Evolutionary conservation across 2,888 invertebrate genomes (phyloP), one percentile per base, ranked within the genome.

Genomic region (Crioceris asparagi): DNA sequence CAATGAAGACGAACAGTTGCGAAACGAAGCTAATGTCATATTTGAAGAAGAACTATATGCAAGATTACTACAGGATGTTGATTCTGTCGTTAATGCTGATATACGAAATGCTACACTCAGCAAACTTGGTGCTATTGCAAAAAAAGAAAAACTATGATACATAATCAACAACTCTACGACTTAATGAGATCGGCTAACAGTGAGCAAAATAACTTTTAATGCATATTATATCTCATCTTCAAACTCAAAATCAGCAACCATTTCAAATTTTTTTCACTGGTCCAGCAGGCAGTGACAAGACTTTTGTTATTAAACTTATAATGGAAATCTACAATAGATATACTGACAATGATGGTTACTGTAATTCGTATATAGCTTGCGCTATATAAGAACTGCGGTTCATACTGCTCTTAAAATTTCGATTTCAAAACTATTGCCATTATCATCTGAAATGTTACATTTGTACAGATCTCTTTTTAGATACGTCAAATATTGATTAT

Each of bases 261-360:
- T 37, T 55, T 8, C 40, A 33, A 34, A 26, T 44, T 2, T 47
- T 39, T 32, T 48, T 53, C 5, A 53, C 51, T 12, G 52, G 53
- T 6, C 52, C 53, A 27, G 54, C 55, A 29, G 55, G 54, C 2
- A n/a, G n/a, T n/a, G n/a, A n/a, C n/a, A n/a, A n/a, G n/a, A n/a
- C n/a, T n/a, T n/a, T n/a, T n/a, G n/a, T 57, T 8, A 60, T 64
- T 6, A 58, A 58, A 52, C 46, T 57, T 0, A 30, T 65, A 0
- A 61, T 61, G 60, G 63, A 63, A 51, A 64, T 59, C 39, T 61
- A 61, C 34, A 65, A 64, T 39, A 36, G 62, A 19, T 64, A 44
- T 40, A 36, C 56, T 27, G 48, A 53, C 26, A 47, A 34, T 36
- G 55, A 62, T 53, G 56, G 53, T 7, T 48, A 38, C 41, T 59